These are phyloP conservation scores for Sminthurinus aureus DNA, from an alignment of 2,888 invertebrate genomes.

Conservation along the genomic window DNA sequence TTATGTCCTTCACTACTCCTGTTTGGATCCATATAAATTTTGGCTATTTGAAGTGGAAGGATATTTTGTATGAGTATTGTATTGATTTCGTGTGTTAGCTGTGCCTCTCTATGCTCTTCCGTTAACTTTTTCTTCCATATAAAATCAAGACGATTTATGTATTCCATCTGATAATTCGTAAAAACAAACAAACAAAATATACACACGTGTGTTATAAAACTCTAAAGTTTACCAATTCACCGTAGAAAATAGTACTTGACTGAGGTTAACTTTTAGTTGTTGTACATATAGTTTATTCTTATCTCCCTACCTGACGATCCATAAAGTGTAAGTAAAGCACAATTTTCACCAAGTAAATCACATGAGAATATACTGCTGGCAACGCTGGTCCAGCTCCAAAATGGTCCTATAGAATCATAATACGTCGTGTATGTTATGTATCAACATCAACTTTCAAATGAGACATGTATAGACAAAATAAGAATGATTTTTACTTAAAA, in stretches of 20 bases:
- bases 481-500: slow-evolving; percentile 12
- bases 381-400: slow-evolving; percentile 74
- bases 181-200: slow-evolving; percentile 41
- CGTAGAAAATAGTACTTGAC: background rate
- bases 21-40: slow-evolving; percentile 77
- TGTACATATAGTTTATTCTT: too few relatives aligned
- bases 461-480: background rate
- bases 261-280: background rate
- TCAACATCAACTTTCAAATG: background rate
- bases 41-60: slow-evolving; percentile 91
- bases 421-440: background rate
- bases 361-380: slow-evolving; percentile 75
- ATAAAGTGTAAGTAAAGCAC: slow-evolving; percentile 81
- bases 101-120: slow-evolving; percentile 84
- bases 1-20: slow-evolving; percentile 75
- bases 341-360: slow-evolving; percentile 76
- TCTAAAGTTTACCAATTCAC: background rate
- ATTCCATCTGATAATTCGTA: slow-evolving; percentile 78
- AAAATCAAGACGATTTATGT: slow-evolving; percentile 86
- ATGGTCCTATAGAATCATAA: slow-evolving; percentile 9
- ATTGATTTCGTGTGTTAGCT: slow-evolving; percentile 85
- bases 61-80: slow-evolving; percentile 90
- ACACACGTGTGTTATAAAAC: background rate
- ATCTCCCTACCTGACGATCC: slow-evolving; percentile 78
- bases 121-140: slow-evolving; percentile 78